A percentile compares a stretch with the other conserved stretches of the same genome.
phyloP scores from a whole-genome alignment of 23 tunicate genomes.

The Phallusia fumigata region DNA sequence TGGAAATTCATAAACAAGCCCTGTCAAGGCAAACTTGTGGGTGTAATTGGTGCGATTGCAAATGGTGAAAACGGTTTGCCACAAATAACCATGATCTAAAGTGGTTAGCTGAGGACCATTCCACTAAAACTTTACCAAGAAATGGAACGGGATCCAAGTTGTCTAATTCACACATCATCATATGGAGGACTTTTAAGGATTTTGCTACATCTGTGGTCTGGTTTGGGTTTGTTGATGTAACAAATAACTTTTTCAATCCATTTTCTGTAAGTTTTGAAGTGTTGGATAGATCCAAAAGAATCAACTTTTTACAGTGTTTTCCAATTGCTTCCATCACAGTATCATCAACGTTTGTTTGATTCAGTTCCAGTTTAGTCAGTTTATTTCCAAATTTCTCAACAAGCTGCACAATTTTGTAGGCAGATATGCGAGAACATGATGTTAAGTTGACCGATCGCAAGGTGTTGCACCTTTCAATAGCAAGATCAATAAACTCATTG shows the following conservation, averaged over 20 bases:
- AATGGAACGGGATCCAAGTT: neutral
- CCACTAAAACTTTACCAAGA: neutral
- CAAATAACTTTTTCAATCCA: neutral
- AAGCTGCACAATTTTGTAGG: conserved; percentile 6
- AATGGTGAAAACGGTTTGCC: neutral
- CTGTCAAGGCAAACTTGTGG: neutral
- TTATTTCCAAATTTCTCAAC: conserved; percentile 12
- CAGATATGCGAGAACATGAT: conserved; percentile 24
- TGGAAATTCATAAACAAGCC: conserved; percentile 1
- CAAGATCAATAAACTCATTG: conserved; percentile 28
- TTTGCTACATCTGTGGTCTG: conserved; percentile 5
- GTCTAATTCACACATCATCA: neutral
- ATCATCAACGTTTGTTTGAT: conserved; percentile 1
- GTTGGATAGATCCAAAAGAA: conserved; percentile 8
- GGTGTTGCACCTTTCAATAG: conserved; percentile 19
- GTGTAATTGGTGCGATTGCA: neutral
- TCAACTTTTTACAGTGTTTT: neutral
- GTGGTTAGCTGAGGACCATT: neutral
- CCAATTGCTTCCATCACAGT: conserved; percentile 29
- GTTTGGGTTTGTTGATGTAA: neutral
- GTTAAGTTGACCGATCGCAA: neutral
- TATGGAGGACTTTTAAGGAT: neutral
- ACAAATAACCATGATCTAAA: conserved; percentile 1
- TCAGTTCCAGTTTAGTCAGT: neutral
- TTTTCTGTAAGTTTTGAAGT: neutral